Conservation (phyloP, 1,140 invertebrate species). For the Epicauta chinensis region DNA sequence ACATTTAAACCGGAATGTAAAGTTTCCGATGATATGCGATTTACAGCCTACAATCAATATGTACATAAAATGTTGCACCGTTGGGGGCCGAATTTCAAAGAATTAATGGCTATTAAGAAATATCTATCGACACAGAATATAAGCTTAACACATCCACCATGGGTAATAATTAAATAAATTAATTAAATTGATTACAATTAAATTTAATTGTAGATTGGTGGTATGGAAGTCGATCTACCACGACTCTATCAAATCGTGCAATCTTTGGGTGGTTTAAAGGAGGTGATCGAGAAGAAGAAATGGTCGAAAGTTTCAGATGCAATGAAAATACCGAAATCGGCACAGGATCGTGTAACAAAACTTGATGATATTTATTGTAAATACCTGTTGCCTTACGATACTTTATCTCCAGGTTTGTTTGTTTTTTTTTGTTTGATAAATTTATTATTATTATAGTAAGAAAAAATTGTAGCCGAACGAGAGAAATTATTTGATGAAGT, state of each 20-base stretch:
- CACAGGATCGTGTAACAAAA: constrained; percentile 77
- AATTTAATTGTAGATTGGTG: constrained; percentile 59
- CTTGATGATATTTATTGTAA: constrained; percentile 91
- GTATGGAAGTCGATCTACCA: constrained; percentile 85
- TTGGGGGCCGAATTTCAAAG: constrained; percentile 84
- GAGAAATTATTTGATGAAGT: constrained; percentile 67
- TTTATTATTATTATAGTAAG: constrained; percentile 35
- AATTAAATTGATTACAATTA: background rate
- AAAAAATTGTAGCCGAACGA: constrained; percentile 55
- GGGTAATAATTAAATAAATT: constrained; percentile 47
- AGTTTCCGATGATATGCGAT: constrained; percentile 76
- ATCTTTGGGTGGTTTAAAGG: constrained; percentile 76
- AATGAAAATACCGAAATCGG: constrained; percentile 77
- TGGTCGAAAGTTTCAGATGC: constrained; percentile 86
- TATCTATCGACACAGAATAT: constrained; percentile 76
- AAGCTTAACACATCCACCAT: constrained; percentile 65
- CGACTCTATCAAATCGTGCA: constrained; percentile 82
- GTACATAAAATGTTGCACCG: constrained; percentile 82
- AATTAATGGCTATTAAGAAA: constrained; percentile 80
- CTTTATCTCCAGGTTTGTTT: constrained; percentile 60
- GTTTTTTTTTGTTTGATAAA: constrained; percentile 7
- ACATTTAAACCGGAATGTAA: constrained; percentile 85
- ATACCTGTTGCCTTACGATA: constrained; percentile 88
- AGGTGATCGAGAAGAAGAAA: constrained; percentile 85
- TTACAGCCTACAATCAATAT: constrained; percentile 84